These are phyloP conservation scores for Ephialtes manifestator DNA, from an alignment of 2,888 invertebrate species.

Conservation along the genomic window DNA sequence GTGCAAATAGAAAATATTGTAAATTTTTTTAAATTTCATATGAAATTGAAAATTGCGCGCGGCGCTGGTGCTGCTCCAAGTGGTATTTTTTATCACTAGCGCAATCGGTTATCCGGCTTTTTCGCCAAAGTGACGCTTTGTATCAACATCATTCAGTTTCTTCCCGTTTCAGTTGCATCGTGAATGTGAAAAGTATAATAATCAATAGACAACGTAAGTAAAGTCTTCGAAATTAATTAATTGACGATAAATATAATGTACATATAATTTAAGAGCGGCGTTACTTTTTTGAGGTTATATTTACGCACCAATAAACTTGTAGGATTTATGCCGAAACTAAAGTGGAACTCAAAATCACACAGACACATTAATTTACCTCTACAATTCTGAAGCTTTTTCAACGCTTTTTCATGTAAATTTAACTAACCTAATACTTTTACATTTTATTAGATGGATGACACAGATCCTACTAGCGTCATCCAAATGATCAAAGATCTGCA, in stretches of 20 bases:
- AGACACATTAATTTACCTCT: neutral
- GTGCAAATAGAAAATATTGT: neutral
- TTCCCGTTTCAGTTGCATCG: neutral
- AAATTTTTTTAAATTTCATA: neutral
- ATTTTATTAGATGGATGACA: constrained; percentile 78
- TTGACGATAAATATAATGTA: neutral
- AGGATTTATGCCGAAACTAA: neutral
- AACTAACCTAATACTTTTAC: neutral
- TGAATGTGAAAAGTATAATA: constrained; percentile 26
- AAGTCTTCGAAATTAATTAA: neutral
- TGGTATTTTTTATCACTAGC: neutral
- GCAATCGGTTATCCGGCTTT: neutral
- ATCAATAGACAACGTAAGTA: constrained; percentile 24
- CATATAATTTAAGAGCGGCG: neutral
- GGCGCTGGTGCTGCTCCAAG: neutral
- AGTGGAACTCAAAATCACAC: neutral
- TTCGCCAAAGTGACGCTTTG: constrained; percentile 12
- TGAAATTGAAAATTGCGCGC: neutral
- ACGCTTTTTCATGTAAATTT: neutral
- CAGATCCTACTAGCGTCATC: constrained; percentile 83
- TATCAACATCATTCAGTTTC: neutral
- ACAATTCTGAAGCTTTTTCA: neutral
- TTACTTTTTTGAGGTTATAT: constrained; percentile 23
- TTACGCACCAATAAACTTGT: neutral
- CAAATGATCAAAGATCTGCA: constrained; percentile 83